Percentiles rank a stretch among this genome's conserved stretches.
These are phyloP conservation scores for Gymnocypris eckloni DNA, from an alignment of 2,797 vertebrate species.

Conservation along the genomic window DNA sequence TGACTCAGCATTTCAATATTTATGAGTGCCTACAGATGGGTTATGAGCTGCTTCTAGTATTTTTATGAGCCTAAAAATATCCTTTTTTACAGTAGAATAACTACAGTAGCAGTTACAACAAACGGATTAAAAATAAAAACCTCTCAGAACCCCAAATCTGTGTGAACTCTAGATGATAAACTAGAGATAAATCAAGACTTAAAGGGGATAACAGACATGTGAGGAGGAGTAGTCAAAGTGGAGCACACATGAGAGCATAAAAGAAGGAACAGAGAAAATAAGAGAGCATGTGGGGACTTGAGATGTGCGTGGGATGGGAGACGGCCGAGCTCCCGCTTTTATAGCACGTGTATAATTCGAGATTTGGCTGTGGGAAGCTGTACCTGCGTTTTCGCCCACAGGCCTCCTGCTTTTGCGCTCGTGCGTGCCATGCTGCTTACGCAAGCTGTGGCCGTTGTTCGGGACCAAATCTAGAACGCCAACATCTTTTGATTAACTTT, in stretches of 20 bases:
- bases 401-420: conserved; percentile 69
- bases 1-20: not conserved
- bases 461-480: not conserved
- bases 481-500: not conserved
- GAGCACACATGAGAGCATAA: conserved; percentile 35
- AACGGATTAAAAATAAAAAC: not conserved
- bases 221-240: conserved; percentile 30
- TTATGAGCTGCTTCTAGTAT: not conserved
- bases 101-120: not conserved
- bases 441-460: not conserved
- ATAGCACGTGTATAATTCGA: conserved; percentile 73
- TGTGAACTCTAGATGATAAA: conserved; percentile 7
- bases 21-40: not conserved
- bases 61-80: not conserved
- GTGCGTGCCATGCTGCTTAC: conserved; percentile 27
- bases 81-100: not conserved
- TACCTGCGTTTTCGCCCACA: conserved; percentile 69
- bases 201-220: conserved; percentile 46
- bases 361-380: conserved; percentile 63
- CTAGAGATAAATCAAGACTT: conserved; percentile 1
- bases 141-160: not conserved
- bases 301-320: conserved; percentile 44
- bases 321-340: conserved; percentile 60
- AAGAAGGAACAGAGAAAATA: conserved; percentile 36
- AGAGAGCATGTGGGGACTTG: conserved; percentile 41